Percentiles rank a stretch among this genome's conserved stretches.
These are phyloP conservation scores for Oophaga sylvatica DNA, from an alignment of 2,797 vertebrate species.

Conservation along the genomic window DNA sequence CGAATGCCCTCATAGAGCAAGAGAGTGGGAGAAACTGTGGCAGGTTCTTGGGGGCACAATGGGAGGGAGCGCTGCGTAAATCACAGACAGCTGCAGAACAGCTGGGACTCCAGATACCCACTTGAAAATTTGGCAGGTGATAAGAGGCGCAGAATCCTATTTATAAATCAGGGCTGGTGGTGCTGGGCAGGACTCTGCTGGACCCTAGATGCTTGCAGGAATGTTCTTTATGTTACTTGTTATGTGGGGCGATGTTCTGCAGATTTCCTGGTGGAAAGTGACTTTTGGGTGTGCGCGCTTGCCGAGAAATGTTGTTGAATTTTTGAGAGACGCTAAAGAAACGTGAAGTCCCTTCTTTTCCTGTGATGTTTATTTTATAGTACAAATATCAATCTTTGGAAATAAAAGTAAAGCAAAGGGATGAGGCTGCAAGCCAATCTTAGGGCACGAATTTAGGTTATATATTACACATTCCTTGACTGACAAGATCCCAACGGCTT, in stretches of 20 bases:
- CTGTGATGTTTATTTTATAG: neutral
- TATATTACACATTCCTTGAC: neutral
- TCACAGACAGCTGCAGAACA: slow-evolving; percentile 53
- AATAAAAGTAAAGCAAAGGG: neutral
- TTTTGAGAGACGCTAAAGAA: neutral
- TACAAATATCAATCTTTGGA: neutral
- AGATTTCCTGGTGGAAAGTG: slow-evolving; percentile 23
- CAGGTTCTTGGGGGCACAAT: slow-evolving; percentile 18
- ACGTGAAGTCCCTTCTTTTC: neutral
- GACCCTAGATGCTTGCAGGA: slow-evolving; percentile 16
- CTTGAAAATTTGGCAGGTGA: slow-evolving; percentile 55
- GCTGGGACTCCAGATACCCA: slow-evolving; percentile 57
- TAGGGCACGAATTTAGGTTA: no score
- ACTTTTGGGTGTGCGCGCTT: neutral
- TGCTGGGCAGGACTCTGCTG: slow-evolving; percentile 32
- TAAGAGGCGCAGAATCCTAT: slow-evolving; percentile 50
- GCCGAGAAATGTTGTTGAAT: neutral
- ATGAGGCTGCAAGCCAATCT: no score
- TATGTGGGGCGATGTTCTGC: slow-evolving; percentile 4
- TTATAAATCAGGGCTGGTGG: slow-evolving; percentile 44
- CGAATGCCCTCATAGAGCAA: neutral
- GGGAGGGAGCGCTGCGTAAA: neutral
- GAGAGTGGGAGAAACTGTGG: slow-evolving; percentile 8
- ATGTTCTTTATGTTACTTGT: slow-evolving; percentile 13
- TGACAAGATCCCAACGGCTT: neutral